Conservation (phyloP, 2,113 vertebrate species). For the Salvelinus namaycush region DNA sequence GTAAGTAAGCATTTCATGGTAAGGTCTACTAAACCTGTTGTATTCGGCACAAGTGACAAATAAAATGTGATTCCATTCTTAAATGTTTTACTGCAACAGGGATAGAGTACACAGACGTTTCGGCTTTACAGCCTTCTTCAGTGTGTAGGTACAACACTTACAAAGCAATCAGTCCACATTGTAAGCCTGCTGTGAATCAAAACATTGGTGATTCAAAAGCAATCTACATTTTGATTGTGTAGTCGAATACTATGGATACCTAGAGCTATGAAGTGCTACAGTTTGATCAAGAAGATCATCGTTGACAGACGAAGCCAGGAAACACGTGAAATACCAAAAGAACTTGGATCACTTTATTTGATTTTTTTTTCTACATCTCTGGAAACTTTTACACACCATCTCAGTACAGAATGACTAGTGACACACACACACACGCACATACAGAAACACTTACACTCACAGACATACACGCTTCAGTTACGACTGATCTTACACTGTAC, state of each 20-base stretch:
- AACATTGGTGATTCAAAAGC: no score
- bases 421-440: slow-evolving; percentile 35
- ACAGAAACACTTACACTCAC: slow-evolving; percentile 21
- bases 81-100: no score
- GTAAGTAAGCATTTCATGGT: no score
- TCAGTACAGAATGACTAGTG: slow-evolving; percentile 82
- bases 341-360: slow-evolving; percentile 82
- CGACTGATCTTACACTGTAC: slow-evolving; percentile 35
- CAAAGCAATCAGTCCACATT: no score
- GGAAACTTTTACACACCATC: slow-evolving; percentile 65
- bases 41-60: no score
- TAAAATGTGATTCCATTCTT: no score
- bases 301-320: neutral
- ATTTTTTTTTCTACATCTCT: slow-evolving; percentile 45
- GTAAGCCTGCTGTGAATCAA: no score
- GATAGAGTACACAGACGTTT: no score
- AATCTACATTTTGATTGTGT: neutral
- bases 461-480: slow-evolving; percentile 27
- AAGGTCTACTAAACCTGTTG: no score
- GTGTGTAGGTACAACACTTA: no score
- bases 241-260: neutral
- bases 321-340: slow-evolving; percentile 63
- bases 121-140: no score
- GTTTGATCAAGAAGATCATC: neutral
- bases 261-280: neutral